phyloP scores from a whole-genome alignment of 1,140 invertebrate species.

The Lasaia peninsularis region DNA sequence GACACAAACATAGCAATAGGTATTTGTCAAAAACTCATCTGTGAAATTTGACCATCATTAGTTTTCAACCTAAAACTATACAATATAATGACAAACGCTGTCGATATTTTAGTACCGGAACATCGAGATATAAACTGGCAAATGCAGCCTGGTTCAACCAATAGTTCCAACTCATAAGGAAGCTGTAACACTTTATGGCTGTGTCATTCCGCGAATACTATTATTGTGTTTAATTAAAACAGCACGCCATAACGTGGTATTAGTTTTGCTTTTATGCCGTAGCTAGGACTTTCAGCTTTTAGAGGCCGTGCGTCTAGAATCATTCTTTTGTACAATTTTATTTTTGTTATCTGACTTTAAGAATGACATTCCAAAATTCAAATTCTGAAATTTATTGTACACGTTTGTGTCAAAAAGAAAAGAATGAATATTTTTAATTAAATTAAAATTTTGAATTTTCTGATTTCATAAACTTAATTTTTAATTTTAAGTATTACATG shows the following conservation, averaged over 20 bases:
- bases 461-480: too few relatives aligned
- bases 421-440: too few relatives aligned
- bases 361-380: too few relatives aligned
- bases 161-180: conserved; percentile 48
- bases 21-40: too few relatives aligned
- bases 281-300: background rate
- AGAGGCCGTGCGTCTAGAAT: background rate
- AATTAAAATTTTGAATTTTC: too few relatives aligned
- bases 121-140: conserved; percentile 47
- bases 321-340: background rate
- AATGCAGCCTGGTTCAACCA: conserved; percentile 27
- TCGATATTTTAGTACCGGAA: conserved; percentile 66
- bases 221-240: conserved; percentile 12
- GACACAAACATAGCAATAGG: too few relatives aligned
- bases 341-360: too few relatives aligned
- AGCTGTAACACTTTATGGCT: conserved; percentile 39
- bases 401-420: too few relatives aligned
- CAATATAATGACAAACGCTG: conserved; percentile 49
- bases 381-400: too few relatives aligned
- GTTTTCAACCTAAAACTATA: too few relatives aligned
- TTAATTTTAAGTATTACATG: too few relatives aligned
- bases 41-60: too few relatives aligned
- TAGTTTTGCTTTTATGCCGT: background rate
- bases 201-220: conserved; percentile 39
- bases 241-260: background rate